phyloP scores from a whole-genome alignment of 2,113 vertebrate genomes.

The Gavia stellata region DNA sequence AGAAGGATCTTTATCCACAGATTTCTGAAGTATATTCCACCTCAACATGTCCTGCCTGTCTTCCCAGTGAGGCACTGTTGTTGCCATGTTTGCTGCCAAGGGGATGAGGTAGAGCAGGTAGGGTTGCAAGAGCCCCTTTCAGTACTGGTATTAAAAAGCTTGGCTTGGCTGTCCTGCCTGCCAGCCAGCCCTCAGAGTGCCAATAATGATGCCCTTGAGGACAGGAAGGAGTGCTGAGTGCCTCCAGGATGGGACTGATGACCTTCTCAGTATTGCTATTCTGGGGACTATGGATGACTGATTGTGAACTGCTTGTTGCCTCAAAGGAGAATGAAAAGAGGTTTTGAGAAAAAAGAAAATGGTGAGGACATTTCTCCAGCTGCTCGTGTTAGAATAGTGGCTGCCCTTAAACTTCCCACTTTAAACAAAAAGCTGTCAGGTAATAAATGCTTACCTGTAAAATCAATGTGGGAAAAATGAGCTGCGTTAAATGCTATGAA shows the following conservation, averaged over 20 bases:
- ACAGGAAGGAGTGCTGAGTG: not conserved
- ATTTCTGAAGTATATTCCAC: not conserved
- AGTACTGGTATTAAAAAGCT: not conserved
- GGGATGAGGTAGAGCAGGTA: not conserved
- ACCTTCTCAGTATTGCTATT: fast-evolving
- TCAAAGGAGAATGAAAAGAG: not conserved
- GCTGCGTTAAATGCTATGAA: not conserved
- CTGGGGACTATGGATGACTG: not conserved
- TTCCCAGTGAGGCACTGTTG: not conserved
- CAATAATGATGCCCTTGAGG: not conserved
- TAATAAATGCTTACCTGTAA: not conserved
- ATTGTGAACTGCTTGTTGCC: not conserved
- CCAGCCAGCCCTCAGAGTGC: not conserved
- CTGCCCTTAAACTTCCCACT: not conserved
- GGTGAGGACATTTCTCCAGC: not conserved
- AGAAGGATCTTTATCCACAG: not conserved
- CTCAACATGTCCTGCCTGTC: not conserved
- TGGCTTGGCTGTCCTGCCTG: not conserved
- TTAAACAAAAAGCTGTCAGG: not conserved
- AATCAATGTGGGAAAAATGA: not conserved
- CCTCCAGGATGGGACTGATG: not conserved
- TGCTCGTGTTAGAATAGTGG: not conserved
- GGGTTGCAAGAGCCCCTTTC: not conserved
- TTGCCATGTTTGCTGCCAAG: not conserved
- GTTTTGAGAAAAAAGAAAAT: not conserved